These are phyloP conservation scores for Acrobasis consociella DNA, from an alignment of 2,888 invertebrate genomes.

Conservation along the genomic window DNA sequence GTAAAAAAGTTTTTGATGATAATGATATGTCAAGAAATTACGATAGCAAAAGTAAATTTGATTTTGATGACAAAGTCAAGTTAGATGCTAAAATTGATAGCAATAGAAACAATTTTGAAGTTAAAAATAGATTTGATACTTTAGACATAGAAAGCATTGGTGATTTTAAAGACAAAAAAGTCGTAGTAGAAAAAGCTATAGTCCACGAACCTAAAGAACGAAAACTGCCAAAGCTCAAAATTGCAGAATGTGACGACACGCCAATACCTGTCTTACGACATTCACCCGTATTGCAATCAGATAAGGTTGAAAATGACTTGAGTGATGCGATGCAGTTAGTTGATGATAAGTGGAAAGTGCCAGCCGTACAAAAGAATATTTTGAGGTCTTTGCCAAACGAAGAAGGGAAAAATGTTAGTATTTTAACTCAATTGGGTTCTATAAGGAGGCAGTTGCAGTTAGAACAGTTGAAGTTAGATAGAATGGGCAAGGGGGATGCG, in stretches of 20 bases:
- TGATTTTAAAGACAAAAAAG: slow-evolving; percentile 21
- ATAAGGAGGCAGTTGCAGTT: slow-evolving; percentile 86
- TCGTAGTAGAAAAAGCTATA: slow-evolving; percentile 47
- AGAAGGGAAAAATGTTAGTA: slow-evolving; percentile 78
- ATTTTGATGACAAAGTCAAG: background rate
- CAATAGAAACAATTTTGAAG: background rate
- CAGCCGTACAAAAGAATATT: slow-evolving; percentile 85
- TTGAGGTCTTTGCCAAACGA: slow-evolving; percentile 70
- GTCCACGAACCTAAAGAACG: slow-evolving; percentile 40
- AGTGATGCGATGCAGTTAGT: slow-evolving; percentile 70
- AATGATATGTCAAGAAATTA: background rate
- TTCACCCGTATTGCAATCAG: slow-evolving; percentile 50
- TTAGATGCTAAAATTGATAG: slow-evolving; percentile 8
- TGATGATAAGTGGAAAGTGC: slow-evolving; percentile 81
- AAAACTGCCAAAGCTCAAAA: slow-evolving; percentile 21
- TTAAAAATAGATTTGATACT: background rate
- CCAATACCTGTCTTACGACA: slow-evolving; percentile 86
- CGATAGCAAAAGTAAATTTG: background rate
- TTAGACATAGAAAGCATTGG: slow-evolving; percentile 26
- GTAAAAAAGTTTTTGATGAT: background rate
- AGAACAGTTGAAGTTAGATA: slow-evolving; percentile 84
- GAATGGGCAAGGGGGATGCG: slow-evolving; percentile 53
- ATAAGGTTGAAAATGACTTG: slow-evolving; percentile 37
- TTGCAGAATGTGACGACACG: slow-evolving; percentile 40
- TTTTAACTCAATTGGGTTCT: slow-evolving; percentile 86